Conservation (phyloP, 2,888 invertebrate species). For the Apodemia zela region DNA sequence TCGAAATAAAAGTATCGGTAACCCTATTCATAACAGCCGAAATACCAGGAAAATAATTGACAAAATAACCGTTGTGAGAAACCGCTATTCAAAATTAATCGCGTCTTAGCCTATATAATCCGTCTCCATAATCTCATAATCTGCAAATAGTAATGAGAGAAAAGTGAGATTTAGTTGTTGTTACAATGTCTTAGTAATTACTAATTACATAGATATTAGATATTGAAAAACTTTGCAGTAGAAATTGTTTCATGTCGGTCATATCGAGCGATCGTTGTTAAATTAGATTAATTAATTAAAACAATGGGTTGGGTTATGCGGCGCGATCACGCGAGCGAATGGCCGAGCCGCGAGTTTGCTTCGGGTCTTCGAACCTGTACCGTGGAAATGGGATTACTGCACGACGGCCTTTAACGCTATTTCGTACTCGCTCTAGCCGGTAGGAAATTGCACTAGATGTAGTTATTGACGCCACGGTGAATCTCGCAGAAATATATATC, state of each 20-base stretch:
- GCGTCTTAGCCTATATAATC: not conserved
- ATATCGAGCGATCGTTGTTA: conserved; percentile 31
- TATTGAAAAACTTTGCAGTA: conserved; percentile 8
- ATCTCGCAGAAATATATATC: conserved; percentile 28
- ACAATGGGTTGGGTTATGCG: conserved; percentile 38
- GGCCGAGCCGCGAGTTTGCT: conserved; percentile 32
- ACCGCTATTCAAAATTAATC: not conserved
- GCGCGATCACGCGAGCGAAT: conserved; percentile 51
- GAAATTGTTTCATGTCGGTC: conserved; percentile 16
- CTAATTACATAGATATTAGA: not conserved
- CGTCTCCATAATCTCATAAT: not conserved
- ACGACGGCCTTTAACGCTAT: conserved; percentile 59
- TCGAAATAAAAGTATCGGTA: too few relatives aligned
- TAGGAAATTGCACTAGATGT: conserved; percentile 37
- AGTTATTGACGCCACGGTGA: conserved; percentile 31
- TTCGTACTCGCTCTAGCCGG: conserved; percentile 55
- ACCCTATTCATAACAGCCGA: too few relatives aligned
- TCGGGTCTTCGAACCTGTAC: conserved; percentile 65
- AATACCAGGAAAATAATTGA: too few relatives aligned
- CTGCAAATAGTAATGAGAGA: not conserved
- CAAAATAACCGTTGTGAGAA: not conserved
- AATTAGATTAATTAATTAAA: conserved; percentile 62
- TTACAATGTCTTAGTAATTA: not conserved
- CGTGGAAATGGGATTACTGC: conserved; percentile 74
- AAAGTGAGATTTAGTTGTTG: not conserved